phyloP scores from a whole-genome alignment of 2,113 vertebrate genomes.

The Sylvietta virens region DNA sequence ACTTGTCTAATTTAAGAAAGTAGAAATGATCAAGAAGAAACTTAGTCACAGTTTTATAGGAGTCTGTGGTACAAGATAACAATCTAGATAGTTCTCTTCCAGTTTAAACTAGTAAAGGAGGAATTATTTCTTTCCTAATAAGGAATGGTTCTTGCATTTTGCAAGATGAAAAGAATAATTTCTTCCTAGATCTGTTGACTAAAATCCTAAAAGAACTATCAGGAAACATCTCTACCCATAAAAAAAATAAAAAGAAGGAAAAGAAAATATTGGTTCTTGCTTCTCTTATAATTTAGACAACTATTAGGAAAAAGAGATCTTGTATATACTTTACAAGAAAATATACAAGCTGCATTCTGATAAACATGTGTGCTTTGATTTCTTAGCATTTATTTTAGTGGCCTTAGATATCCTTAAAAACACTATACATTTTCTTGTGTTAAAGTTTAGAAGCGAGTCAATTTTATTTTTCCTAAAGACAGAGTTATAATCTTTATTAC shows the following conservation, averaged over 20 bases:
- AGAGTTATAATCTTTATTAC: background rate
- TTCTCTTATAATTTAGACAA: background rate
- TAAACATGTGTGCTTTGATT: background rate
- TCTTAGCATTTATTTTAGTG: background rate
- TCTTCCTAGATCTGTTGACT: background rate
- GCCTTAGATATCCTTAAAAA: background rate
- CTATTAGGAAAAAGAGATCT: background rate
- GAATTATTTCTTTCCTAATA: background rate
- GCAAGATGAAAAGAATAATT: background rate
- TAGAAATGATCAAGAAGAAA: background rate
- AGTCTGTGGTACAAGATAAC: background rate
- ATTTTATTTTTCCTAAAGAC: background rate
- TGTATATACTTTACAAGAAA: background rate
- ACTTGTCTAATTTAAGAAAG: background rate
- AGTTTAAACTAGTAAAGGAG: background rate
- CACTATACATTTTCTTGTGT: background rate
- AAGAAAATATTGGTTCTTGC: accelerated
- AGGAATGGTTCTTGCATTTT: background rate
- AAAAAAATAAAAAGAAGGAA: background rate
- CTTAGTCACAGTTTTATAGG: background rate
- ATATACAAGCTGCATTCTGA: background rate
- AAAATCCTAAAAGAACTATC: background rate
- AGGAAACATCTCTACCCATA: background rate
- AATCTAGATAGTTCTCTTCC: background rate
- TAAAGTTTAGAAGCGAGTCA: accelerated